Conservation (phyloP, 2,888 invertebrate species). For the Xestia c-nigrum region DNA sequence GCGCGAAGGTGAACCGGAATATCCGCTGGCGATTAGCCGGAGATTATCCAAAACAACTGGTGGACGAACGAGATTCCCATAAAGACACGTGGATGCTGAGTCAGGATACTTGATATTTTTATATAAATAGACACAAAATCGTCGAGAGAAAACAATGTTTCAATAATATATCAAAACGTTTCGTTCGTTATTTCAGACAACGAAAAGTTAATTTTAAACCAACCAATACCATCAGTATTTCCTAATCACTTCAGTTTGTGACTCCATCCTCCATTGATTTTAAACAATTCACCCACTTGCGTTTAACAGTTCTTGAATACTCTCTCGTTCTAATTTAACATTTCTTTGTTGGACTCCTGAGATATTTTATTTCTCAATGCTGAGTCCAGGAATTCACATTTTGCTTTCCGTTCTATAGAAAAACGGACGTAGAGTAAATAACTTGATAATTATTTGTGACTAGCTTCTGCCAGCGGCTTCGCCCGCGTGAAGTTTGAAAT, state of each 20-base stretch:
- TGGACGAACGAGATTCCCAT: neutral
- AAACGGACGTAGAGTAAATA: slow-evolving; percentile 43
- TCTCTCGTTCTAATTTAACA: slow-evolving; percentile 11
- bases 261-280: neutral
- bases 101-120: neutral
- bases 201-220: neutral
- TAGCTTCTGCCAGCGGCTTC: too few species aligned
- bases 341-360: slow-evolving; percentile 2
- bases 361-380: slow-evolving; percentile 26
- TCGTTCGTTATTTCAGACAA: neutral
- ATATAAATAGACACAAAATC: neutral
- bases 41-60: slow-evolving; percentile 65
- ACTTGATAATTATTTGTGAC: slow-evolving; percentile 25
- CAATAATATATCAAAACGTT: neutral
- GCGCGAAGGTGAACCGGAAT: slow-evolving; percentile 60
- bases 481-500: too few species aligned
- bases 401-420: slow-evolving; percentile 47
- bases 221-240: neutral
- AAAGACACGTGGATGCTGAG: neutral
- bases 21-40: slow-evolving; percentile 66
- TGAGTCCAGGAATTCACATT: slow-evolving; percentile 10
- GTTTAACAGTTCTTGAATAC: slow-evolving; percentile 10
- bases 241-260: neutral
- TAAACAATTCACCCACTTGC: neutral
- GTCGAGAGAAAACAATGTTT: neutral